Base-by-base conservation (phyloP, 2,888 invertebrate genomes). In the Bedellia somnulentella region DNA sequence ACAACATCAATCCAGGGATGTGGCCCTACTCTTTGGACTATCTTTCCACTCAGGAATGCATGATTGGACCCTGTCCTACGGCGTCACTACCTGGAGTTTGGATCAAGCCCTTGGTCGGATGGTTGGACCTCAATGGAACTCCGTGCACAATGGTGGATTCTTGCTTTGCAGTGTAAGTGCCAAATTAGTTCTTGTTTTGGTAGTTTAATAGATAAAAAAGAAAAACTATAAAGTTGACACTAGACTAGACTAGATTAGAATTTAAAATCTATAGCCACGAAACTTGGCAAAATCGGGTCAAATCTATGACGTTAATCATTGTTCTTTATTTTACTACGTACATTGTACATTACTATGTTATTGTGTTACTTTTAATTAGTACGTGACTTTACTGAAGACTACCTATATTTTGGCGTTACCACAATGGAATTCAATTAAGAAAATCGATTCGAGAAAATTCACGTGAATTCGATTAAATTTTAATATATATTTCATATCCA, bases 11-110 rank as follows among this genome's bases (percentile, higher is more conserved):
- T 31, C 73, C 76, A 15, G 78, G 76, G 10, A 47, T 82, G 1
- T 87, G 82, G 80, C 87, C 87, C 0, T 87, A 86, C 51, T 85
- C 85, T 1, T 49, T 86, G 31, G 81, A 87, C 44, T 82, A 79
- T 39, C 47, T 50, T 1, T 73, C 78, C 1, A 67, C 38, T 10
- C 80, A 83, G 47, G 79, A 80, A 33, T 85, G 85, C 33, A 42
- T 55, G 5, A 62, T 80, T 8, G 64, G 59, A 1, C 71, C 73
- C 0, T 86, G 85, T 45, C 84, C 85, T 1, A 59, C 52, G 2
- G 73, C 78, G 1, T 59, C 80, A 0, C 66, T 78, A 42, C 78
- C 80, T 5, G 82, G 82, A 1, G 52, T 80, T 22, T 88, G 86
- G 87, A 80, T 83, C 1, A 45, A 80, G 1, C 87, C 87, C 1